Evolutionary conservation across 2,797 vertebrate genomes (phyloP), one percentile per base, ranked within the genome.

Genomic region (Poecilia picta): DNA sequence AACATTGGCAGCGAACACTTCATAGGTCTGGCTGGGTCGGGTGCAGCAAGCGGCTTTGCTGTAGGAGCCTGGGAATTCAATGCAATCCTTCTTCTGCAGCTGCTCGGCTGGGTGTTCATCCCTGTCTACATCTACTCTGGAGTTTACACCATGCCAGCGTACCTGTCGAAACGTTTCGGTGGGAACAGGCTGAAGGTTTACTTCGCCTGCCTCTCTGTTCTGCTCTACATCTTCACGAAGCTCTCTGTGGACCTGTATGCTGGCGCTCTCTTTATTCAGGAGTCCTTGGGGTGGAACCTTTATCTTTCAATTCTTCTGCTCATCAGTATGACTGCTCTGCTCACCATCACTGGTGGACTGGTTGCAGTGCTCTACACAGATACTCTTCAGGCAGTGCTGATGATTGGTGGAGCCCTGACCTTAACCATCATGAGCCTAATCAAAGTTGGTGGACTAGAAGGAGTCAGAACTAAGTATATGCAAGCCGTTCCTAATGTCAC

Each of bases 1-100:
- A 99, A 99, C 96, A 99, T 99, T 88, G 98, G 98, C 94, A 99
- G 98, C 83, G 98, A 99, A 94, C 98, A 99, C 94, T 99, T 99
- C 95, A 99, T 99, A 92, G 98, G 98, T 91, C 96, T 99, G 88
- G 98, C 98, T 81, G 98, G 98, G 89, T 99, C 98, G 33, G 98
- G 98, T 95, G 98, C 98, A 33, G 98, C 98, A 0, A 99, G 98
- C 81, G 98, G 98, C 93, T 98, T 97, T 94, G 98, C 98, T 81
- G 98, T 99, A 66, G 98, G 97, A 70, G 98, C 98, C 0, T 99
- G 98, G 98, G 98, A 99, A 77, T 98, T 99, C 95, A 99, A 99
- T 90, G 97, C 98, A 81, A 95, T 99, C 89, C 94, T 99, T 82
- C 97, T 99, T 87, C 96, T 99, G 93, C 98, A 99, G 95, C 96